Evolutionary conservation across 1,140 invertebrate genomes (phyloP).

Genomic region (Bombus superbus): DNA sequence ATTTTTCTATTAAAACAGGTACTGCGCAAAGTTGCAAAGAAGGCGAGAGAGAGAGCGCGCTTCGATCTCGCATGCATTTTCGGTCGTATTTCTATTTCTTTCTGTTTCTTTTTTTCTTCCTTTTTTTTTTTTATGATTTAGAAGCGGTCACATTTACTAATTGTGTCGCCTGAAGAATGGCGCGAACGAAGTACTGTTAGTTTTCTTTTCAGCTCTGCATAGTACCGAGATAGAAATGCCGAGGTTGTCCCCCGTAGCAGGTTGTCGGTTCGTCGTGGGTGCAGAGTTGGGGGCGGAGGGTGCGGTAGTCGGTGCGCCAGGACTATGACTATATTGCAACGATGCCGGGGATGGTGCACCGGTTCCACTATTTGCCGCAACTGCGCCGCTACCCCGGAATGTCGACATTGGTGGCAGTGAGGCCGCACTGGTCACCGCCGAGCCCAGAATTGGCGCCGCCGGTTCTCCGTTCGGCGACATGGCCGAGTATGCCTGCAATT

Average conservation of each 20-base stretch:
- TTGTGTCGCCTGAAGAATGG: too few relatives aligned
- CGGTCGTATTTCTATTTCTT: too few relatives aligned
- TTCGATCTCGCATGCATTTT: background rate
- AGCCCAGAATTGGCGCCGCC: slow-evolving; percentile 81
- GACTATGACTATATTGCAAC: slow-evolving; percentile 82
- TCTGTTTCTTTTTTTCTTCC: too few relatives aligned
- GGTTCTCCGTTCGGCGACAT: slow-evolving; percentile 84
- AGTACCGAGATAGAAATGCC: slow-evolving; percentile 80
- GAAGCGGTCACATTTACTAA: too few relatives aligned
- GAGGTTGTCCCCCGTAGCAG: slow-evolving; percentile 87
- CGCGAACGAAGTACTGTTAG: too few relatives aligned
- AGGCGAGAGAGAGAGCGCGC: too few relatives aligned
- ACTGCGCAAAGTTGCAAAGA: too few relatives aligned
- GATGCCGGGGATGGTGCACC: slow-evolving; percentile 85
- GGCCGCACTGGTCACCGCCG: slow-evolving; percentile 84
- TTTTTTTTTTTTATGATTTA: too few relatives aligned
- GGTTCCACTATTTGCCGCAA: slow-evolving; percentile 79
- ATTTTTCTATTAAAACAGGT: too few relatives aligned
- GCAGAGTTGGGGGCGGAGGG: slow-evolving; percentile 80
- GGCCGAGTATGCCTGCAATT: slow-evolving; percentile 84
- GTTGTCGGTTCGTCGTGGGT: slow-evolving; percentile 82
- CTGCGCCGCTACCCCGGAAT: slow-evolving; percentile 88
- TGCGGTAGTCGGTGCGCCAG: slow-evolving; percentile 81
- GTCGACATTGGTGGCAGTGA: slow-evolving; percentile 97
- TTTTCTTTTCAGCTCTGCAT: too few relatives aligned